A percentile compares a stretch with the other conserved stretches of the same genome.
Evolutionary conservation across 1,140 invertebrate species (phyloP).

Genomic region (Papilio polytes): DNA sequence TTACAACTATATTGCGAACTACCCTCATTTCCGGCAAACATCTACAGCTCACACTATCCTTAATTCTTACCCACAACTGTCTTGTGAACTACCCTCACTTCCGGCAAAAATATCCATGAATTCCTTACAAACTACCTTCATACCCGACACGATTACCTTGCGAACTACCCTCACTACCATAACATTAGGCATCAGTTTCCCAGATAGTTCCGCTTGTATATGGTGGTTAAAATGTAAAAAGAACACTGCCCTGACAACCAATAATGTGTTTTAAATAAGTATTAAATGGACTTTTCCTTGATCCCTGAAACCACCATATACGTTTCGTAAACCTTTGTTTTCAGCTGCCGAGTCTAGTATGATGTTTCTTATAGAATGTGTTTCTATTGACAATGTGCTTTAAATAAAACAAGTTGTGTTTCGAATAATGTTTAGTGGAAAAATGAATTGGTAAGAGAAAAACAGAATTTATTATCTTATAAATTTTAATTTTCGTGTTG

Average conservation of each 20-base stretch:
- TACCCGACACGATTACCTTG: neutral
- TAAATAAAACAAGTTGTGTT: conserved; percentile 52
- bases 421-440: conserved; percentile 61
- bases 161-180: neutral
- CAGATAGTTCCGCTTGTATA: conserved; percentile 59
- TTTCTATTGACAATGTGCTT: conserved; percentile 56
- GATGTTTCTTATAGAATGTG: conserved; percentile 49
- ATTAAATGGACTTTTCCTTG: no score
- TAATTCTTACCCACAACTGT: neutral
- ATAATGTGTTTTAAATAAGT: neutral
- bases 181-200: conserved; percentile 48
- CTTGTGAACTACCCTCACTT: neutral
- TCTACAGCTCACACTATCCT: neutral
- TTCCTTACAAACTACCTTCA: neutral
- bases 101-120: neutral
- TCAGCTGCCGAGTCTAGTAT: conserved; percentile 62
- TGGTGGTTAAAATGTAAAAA: conserved; percentile 49
- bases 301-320: conserved; percentile 55
- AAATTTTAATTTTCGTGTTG: conserved; percentile 22
- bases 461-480: conserved; percentile 22
- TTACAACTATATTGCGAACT: neutral
- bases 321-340: conserved; percentile 58
- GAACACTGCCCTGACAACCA: neutral
- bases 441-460: conserved; percentile 69
- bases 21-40: neutral